These are phyloP conservation scores for Halictus quadricinctus DNA, from an alignment of 2,888 invertebrate species.

Conservation along the genomic window DNA sequence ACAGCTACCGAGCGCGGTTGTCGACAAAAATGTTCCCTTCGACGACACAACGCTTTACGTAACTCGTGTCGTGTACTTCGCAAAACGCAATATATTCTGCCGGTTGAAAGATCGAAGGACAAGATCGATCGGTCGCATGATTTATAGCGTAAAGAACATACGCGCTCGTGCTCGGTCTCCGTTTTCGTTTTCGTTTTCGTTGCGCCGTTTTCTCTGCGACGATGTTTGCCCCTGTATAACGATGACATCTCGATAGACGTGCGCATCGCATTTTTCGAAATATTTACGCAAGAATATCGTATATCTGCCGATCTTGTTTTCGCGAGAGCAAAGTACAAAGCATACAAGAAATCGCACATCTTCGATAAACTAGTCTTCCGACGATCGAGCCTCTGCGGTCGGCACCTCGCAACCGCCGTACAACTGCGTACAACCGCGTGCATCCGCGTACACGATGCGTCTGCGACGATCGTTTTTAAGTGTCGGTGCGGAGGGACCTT, in stretches of 20 bases:
- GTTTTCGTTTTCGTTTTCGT: background rate
- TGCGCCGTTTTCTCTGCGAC: background rate
- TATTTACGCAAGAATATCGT: background rate
- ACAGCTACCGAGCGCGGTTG: constrained; percentile 32
- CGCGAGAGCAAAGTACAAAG: background rate
- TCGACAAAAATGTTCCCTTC: constrained; percentile 57
- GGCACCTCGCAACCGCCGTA: background rate
- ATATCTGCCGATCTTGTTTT: background rate
- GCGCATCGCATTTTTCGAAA: background rate
- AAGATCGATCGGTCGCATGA: constrained; percentile 61
- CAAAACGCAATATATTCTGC: constrained; percentile 55
- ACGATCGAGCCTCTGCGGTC: background rate
- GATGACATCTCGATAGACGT: background rate
- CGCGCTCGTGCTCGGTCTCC: constrained; percentile 1
- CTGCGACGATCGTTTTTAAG: background rate
- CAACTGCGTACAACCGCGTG: no score
- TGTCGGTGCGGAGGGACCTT: background rate
- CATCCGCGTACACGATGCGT: background rate
- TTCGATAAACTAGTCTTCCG: background rate
- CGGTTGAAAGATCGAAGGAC: constrained; percentile 50
- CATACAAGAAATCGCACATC: background rate
- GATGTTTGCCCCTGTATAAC: background rate
- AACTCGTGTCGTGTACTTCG: constrained; percentile 45
- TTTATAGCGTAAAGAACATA: constrained; percentile 53
- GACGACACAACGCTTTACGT: constrained; percentile 51